phyloP scores from a whole-genome alignment of 1,140 invertebrate genomes.

The Glossosoma conforme region DNA sequence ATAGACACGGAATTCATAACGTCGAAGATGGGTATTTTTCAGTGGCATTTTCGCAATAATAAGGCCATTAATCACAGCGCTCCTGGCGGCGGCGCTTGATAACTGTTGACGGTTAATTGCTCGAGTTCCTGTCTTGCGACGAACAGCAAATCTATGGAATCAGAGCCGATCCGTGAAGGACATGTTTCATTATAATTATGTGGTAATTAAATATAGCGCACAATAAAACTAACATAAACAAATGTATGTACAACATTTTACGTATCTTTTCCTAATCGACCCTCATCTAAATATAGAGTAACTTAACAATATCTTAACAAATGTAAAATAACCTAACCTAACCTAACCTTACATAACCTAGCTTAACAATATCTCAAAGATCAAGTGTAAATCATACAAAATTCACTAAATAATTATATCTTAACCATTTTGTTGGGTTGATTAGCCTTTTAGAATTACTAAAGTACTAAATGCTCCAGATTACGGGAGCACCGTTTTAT shows the following conservation, averaged over 20 bases:
- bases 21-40: constrained; percentile 31
- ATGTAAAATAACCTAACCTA: too few species aligned
- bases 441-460: too few species aligned
- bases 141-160: constrained; percentile 1
- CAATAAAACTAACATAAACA: too few species aligned
- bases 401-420: too few species aligned
- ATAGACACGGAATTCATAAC: constrained; percentile 26
- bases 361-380: too few species aligned
- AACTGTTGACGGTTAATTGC: constrained; percentile 30
- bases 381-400: too few species aligned
- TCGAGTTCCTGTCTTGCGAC: background rate
- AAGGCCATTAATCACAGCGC: constrained; percentile 30
- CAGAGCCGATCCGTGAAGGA: constrained; percentile 1
- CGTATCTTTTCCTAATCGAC: background rate
- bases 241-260: too few species aligned
- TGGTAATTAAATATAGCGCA: constrained; percentile 1
- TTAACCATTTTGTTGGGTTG: too few species aligned
- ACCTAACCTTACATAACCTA: too few species aligned
- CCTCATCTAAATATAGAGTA: constrained; percentile 4
- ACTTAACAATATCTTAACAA: too few species aligned
- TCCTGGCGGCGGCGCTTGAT: constrained; percentile 28
- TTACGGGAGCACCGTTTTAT: too few species aligned
- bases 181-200: background rate
- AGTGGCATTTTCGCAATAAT: constrained; percentile 32
- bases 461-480: too few species aligned